Evolutionary conservation across 2,113 vertebrate genomes (phyloP).

Genomic region (Callospermophilus lateralis): DNA sequence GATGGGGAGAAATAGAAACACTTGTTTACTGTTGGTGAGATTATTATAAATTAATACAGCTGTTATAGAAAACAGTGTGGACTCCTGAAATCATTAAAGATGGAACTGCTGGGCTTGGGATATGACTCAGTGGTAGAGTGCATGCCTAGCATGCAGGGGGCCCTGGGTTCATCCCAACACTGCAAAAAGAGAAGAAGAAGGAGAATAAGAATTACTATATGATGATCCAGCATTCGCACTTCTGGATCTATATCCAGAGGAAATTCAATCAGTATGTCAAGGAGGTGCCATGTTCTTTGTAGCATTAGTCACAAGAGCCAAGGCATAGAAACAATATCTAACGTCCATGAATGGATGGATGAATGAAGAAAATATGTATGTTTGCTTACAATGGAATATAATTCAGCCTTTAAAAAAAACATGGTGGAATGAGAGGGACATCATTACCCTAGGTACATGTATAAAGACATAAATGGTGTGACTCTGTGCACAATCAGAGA

Average conservation of each 20-base stretch:
- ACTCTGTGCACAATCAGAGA: too few species aligned
- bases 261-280: neutral
- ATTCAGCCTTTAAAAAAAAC: neutral
- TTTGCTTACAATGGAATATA: neutral
- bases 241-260: neutral
- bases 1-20: neutral
- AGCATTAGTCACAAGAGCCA: neutral
- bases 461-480: too few species aligned
- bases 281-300: neutral
- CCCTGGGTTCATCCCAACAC: neutral
- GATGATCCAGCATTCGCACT: neutral
- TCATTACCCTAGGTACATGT: too few species aligned
- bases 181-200: neutral
- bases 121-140: neutral
- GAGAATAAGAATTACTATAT: neutral
- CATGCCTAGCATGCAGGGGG: neutral
- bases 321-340: neutral
- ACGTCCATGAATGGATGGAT: neutral
- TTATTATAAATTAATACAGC: neutral
- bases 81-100: neutral
- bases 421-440: too few species aligned
- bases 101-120: neutral
- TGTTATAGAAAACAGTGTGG: neutral
- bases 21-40: neutral
- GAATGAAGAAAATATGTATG: neutral